phyloP scores from a whole-genome alignment of 2,113 vertebrate genomes.

The Actinemys pallida region DNA sequence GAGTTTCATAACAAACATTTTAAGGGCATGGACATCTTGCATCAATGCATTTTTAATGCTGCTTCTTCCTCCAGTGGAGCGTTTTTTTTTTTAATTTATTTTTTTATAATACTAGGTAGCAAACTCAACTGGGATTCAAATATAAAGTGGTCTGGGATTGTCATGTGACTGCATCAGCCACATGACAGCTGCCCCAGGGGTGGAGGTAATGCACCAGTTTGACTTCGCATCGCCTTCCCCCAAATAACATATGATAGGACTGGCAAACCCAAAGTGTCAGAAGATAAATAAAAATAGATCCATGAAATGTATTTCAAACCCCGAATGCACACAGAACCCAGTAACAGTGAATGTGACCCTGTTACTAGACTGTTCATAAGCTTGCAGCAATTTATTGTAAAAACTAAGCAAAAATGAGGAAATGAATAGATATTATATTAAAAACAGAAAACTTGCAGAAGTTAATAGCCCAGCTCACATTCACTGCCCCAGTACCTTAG shows the following conservation, averaged over 20 bases:
- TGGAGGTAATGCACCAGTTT: background rate
- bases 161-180: background rate
- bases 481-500: background rate
- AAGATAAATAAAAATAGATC: background rate
- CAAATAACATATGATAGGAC: rapidly evolving
- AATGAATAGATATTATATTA: rapidly evolving
- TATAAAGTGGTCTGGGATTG: background rate
- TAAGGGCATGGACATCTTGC: background rate
- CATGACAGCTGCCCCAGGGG: background rate
- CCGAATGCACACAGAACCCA: background rate
- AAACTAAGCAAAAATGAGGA: rapidly evolving
- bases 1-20: background rate
- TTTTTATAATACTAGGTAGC: background rate
- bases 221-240: background rate
- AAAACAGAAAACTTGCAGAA: background rate
- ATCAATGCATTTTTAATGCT: background rate
- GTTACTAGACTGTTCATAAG: background rate
- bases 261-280: background rate
- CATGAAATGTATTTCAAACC: background rate
- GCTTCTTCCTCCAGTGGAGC: background rate
- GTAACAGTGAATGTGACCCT: background rate
- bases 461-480: background rate
- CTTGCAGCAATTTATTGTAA: background rate
- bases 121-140: background rate
- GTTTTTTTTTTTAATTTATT: background rate